Conservation (phyloP, 2,797 vertebrate genomes). For the Phylloscopus collybita region DNA sequence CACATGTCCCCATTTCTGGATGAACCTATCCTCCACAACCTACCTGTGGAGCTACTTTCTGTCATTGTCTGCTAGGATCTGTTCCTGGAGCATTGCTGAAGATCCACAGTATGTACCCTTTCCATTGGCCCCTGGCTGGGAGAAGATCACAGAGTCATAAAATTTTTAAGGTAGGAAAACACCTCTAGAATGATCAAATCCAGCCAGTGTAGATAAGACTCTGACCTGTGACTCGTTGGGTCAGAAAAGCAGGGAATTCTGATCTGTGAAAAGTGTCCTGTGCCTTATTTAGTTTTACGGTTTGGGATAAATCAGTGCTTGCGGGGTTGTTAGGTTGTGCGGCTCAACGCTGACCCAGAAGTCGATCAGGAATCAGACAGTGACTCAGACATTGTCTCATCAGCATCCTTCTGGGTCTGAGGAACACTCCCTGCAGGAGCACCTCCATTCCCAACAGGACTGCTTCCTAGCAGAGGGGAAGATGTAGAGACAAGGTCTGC, state of each 20-base stretch:
- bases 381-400: conserved; percentile 33
- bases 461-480: neutral
- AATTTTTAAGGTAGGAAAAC: neutral
- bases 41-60: neutral
- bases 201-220: neutral
- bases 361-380: neutral
- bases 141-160: neutral
- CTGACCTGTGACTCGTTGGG: neutral
- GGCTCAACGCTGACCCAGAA: neutral
- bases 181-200: neutral
- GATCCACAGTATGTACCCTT: neutral
- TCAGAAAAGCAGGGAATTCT: neutral
- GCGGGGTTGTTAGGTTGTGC: neutral
- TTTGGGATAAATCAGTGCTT: neutral
- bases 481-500: neutral
- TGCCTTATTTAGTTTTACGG: neutral
- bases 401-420: neutral
- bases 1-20: too few species aligned
- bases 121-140: neutral
- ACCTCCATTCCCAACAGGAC: neutral
- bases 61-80: neutral
- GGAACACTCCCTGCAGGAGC: neutral
- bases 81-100: neutral
- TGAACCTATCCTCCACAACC: too few species aligned
- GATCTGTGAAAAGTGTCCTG: neutral